Conservation (phyloP, 2,888 invertebrate genomes). For the Tenthredo notha region DNA sequence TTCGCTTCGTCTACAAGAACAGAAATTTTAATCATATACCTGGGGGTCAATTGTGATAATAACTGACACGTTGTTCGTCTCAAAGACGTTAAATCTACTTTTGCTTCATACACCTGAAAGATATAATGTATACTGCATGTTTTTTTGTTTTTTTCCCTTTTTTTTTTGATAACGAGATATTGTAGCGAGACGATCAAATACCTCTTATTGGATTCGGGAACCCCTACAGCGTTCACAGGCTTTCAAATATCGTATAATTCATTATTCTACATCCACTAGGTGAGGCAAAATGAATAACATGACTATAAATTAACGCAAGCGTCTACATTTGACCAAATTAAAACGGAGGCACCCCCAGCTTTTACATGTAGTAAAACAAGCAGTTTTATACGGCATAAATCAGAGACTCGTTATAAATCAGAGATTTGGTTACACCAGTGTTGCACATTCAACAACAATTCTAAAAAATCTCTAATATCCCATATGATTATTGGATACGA, state of each 20-base stretch:
- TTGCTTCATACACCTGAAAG: not conserved
- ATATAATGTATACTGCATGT: not conserved
- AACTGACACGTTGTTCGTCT: constrained; percentile 18
- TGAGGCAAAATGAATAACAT: constrained; percentile 14
- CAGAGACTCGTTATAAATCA: constrained; percentile 25
- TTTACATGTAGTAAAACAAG: constrained; percentile 41
- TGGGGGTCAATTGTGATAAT: constrained; percentile 8
- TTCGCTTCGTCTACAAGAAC: constrained; percentile 21
- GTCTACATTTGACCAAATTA: constrained; percentile 16
- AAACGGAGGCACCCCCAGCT: constrained; percentile 42
- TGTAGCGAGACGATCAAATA: not conserved
- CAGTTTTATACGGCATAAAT: constrained; percentile 41
- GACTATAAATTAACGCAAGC: constrained; percentile 19
- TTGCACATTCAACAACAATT: not conserved
- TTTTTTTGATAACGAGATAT: constrained; percentile 17
- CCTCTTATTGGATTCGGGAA: constrained; percentile 7
- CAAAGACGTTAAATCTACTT: not conserved
- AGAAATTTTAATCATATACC: constrained; percentile 16
- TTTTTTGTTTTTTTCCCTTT: not conserved
- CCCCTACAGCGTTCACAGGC: constrained; percentile 22
- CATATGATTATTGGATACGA: not conserved
- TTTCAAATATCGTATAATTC: not conserved
- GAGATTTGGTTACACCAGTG: not conserved
- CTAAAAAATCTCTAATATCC: not conserved
- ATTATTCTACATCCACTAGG: not conserved